Conservation (phyloP, 1,140 invertebrate genomes). For the Teleopsis dalmanni region DNA sequence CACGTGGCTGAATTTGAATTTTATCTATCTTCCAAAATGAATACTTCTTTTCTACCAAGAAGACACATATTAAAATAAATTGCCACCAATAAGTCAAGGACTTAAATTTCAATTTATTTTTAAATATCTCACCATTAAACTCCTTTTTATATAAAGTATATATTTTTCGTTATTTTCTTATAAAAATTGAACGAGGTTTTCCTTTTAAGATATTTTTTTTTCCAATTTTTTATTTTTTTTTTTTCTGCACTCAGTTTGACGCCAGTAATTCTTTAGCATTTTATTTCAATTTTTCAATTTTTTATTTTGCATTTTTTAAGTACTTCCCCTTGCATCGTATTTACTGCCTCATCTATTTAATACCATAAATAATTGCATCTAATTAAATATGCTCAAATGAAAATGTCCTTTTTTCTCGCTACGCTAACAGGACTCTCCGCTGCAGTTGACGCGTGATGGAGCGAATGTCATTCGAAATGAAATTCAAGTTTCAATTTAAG, state of each 20-base stretch:
- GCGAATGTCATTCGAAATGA: constrained; percentile 45
- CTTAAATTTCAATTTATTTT: constrained; percentile 12
- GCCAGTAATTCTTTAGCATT: constrained; percentile 40
- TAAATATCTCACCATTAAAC: constrained; percentile 8
- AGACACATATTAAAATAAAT: constrained; percentile 7
- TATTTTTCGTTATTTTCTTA: constrained; percentile 1
- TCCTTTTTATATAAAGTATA: not conserved
- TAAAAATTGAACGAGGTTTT: not conserved
- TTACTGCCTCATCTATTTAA: constrained; percentile 45
- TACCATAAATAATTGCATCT: constrained; percentile 45
- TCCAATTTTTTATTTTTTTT: constrained; percentile 5
- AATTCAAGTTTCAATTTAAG: constrained; percentile 43
- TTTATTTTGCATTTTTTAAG: not conserved
- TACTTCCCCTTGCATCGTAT: constrained; percentile 21
- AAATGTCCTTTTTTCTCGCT: constrained; percentile 42
- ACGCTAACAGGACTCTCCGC: too few species aligned
- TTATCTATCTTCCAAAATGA: too few species aligned
- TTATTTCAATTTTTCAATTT: constrained; percentile 40
- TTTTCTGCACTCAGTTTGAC: not conserved
- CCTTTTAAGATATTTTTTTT: not conserved
- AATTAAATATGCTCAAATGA: constrained; percentile 45
- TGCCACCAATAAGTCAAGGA: constrained; percentile 3
- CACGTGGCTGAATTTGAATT: too few species aligned
- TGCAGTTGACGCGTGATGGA: constrained; percentile 44
- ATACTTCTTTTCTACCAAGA: too few species aligned